phyloP scores from a whole-genome alignment of 2,797 vertebrate genomes.

The Labeo calbasu region DNA sequence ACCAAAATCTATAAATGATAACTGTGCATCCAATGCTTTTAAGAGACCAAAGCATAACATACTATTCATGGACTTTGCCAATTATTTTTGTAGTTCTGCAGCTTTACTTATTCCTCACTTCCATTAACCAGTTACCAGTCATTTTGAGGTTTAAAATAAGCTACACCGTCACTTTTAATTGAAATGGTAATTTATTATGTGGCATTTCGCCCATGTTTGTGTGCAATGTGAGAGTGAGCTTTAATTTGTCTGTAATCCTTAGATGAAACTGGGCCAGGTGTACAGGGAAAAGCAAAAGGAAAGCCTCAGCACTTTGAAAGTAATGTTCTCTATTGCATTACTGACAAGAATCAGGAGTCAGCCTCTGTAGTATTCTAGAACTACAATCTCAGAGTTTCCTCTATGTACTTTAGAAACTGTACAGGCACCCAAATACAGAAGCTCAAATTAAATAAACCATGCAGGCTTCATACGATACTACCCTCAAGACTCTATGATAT shows the following conservation, averaged over 20 bases:
- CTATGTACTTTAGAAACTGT: background rate
- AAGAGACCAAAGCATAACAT: background rate
- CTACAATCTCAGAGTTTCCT: background rate
- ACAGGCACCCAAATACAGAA: background rate
- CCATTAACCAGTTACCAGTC: background rate
- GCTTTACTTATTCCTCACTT: background rate
- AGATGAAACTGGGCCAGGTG: constrained; percentile 60
- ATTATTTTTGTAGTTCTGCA: background rate
- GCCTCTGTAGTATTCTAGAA: constrained; percentile 1
- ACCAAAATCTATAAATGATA: background rate
- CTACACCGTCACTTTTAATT: constrained; percentile 15
- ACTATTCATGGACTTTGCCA: background rate
- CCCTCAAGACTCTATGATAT: background rate
- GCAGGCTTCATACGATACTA: background rate
- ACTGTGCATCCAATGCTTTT: background rate
- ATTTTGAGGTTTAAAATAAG: constrained; percentile 27
- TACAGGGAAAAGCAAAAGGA: constrained; percentile 52
- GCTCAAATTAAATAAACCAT: background rate
- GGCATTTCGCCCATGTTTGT: constrained; percentile 24
- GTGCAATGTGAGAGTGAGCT: constrained; percentile 43
- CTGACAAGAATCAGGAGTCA: constrained; percentile 24
- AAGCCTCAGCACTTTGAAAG: constrained; percentile 44
- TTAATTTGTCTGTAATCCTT: constrained; percentile 48
- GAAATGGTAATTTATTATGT: constrained; percentile 40
- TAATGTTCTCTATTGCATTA: constrained; percentile 14